phyloP scores from a whole-genome alignment of 2,797 vertebrate genomes.

The Bufotes viridis region DNA sequence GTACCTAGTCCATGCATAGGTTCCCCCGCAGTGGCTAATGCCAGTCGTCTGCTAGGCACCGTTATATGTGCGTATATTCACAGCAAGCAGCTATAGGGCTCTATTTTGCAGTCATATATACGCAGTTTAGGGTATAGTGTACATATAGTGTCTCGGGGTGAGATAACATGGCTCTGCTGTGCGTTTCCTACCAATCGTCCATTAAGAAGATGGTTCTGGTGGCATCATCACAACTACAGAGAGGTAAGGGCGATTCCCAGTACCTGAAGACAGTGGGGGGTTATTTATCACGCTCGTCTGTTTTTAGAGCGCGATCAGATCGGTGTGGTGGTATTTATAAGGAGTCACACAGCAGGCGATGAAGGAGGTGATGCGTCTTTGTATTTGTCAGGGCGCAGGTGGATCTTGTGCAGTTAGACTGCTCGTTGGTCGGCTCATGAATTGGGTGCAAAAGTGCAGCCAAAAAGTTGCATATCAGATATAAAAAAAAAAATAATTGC shows the following conservation, averaged over 20 bases:
- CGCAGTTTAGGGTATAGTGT: not conserved
- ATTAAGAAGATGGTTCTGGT: constrained; percentile 4
- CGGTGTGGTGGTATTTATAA: no score
- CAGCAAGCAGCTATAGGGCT: not conserved
- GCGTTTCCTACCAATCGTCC: not conserved
- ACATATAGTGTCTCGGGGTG: not conserved
- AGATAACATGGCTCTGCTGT: constrained; percentile 17
- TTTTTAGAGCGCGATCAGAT: no score
- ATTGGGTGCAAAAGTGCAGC: no score
- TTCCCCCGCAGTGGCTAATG: not conserved
- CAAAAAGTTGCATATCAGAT: no score
- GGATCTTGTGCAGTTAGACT: no score
- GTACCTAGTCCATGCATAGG: not conserved
- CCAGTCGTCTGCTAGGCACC: not conserved
- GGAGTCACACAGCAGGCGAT: no score
- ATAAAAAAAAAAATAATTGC: no score
- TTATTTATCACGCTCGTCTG: no score
- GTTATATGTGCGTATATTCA: not conserved
- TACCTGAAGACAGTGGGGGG: not conserved
- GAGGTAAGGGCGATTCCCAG: constrained; percentile 34
- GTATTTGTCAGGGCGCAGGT: no score
- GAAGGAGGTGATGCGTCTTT: no score
- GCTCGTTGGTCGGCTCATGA: no score
- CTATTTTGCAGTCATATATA: not conserved
- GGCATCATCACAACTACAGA: not conserved